phyloP scores from a whole-genome alignment of 2,113 vertebrate genomes.

The Ceuthmochares aereus region DNA sequence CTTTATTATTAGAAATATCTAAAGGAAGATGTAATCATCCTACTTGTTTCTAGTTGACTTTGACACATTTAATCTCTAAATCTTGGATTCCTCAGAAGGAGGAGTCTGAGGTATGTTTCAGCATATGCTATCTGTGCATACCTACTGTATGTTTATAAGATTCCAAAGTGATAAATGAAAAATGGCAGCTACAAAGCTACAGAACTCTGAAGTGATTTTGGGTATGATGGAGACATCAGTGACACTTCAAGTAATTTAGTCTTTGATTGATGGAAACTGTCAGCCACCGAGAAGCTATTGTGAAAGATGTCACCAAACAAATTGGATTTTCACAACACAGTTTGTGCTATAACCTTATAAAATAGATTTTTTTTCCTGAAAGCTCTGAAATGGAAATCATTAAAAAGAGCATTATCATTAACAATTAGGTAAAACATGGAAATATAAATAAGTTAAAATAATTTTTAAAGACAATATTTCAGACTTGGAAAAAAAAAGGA shows the following conservation, averaged over 20 bases:
- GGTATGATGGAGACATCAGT: constrained; percentile 36
- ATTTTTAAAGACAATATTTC: background rate
- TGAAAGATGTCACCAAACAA: constrained; percentile 16
- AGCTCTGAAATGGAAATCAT: background rate
- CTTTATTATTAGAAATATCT: background rate
- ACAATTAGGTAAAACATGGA: background rate
- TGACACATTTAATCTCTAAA: background rate
- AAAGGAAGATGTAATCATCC: fast-evolving
- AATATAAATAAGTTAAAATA: background rate
- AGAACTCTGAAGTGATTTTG: constrained; percentile 27
- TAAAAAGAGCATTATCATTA: background rate
- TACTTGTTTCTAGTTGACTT: background rate
- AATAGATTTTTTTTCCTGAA: background rate
- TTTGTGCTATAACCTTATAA: background rate
- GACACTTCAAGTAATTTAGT: constrained; percentile 31
- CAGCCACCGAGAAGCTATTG: constrained; percentile 1
- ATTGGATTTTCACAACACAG: constrained; percentile 23
- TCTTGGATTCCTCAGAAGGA: background rate
- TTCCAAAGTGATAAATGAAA: constrained; percentile 30
- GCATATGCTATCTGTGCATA: background rate
- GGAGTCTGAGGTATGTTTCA: background rate
- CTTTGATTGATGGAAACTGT: constrained; percentile 36
- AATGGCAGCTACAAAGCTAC: background rate
- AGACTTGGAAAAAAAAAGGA: background rate
- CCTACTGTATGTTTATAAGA: background rate